Base-by-base conservation (phyloP, 2,113 vertebrate genomes). In the Fulica atra region DNA sequence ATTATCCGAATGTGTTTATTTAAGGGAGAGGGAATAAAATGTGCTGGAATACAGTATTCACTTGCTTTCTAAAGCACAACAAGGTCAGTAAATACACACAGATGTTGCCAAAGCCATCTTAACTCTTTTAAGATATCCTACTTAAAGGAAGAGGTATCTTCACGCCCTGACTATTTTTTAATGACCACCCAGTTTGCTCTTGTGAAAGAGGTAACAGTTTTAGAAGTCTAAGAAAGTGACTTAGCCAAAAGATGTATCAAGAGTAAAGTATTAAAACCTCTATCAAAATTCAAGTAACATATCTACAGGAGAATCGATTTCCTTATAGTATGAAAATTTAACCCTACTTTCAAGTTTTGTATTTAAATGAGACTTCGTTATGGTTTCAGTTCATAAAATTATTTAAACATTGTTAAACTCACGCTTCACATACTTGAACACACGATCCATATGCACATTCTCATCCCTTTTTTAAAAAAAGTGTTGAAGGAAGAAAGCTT, bases 21-120 rank as follows among this genome's bases (percentile, higher is more conserved):
- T 68, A n/a, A 11, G 35, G 19, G 8, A 86, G 13, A 4, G 14
- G 14, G 14, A 83, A 83, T 78, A 82, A 97, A 96, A 95, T 77
- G 89, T 93, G 87, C 94, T 95, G 87, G 64, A 97, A 96, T 83
- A 91, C 78, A 82, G 19, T 21, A 65, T 66, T 74, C 16, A 66
- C 36, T 89, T 24, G 17, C 26, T 35, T 93, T 81, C 69, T 78
- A 84, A 86, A 93, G 86, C 82, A 44, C 79, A 88, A 28, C 9
- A 26, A 88, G 83, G 88, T 95, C 82, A 96, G 92, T 83, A 88
- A 92, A 57, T 6, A 46, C 56, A 68, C 72, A 79, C 2, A 73
- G 12, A 83, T 40, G 46, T 65, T 96, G 73, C 33, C 36, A 88
- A 93, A 96, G 68, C 54, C 71, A 94, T 54, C 54, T 92, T 66